A percentile compares a stretch with the other conserved stretches of the same genome.
These are phyloP conservation scores for Hemaris fuciformis DNA, from an alignment of 2,888 invertebrate genomes.

Conservation along the genomic window DNA sequence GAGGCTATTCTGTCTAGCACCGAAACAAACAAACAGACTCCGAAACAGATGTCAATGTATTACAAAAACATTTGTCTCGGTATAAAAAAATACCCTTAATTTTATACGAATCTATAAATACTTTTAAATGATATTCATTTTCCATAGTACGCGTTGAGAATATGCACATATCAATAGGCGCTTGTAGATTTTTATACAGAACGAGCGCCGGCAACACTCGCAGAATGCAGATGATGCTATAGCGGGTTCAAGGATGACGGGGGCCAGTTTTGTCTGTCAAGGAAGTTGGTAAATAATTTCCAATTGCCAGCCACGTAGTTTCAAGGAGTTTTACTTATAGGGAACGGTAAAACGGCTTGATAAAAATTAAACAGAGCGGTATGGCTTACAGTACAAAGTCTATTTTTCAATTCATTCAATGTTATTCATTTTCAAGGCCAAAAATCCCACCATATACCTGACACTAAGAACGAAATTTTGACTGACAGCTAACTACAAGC, in stretches of 20 bases:
- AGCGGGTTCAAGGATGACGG: slow-evolving; percentile 38
- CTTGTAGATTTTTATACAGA: slow-evolving; percentile 8
- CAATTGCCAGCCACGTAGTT: neutral
- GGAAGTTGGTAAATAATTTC: neutral
- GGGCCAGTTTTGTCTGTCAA: slow-evolving; percentile 9
- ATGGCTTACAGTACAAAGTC: neutral
- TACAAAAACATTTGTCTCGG: too few species aligned
- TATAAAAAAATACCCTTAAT: too few species aligned
- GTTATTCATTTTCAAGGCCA: too few species aligned
- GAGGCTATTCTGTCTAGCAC: too few species aligned
- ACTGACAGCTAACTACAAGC: too few species aligned
- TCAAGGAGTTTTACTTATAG: neutral
- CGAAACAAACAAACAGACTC: too few species aligned
- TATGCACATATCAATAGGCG: neutral
- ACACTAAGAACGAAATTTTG: too few species aligned
- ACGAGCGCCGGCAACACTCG: slow-evolving; percentile 16
- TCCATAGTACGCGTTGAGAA: neutral
- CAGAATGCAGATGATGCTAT: slow-evolving; percentile 31
- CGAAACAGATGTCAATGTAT: too few species aligned
- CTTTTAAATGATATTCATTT: neutral
- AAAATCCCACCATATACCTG: too few species aligned
- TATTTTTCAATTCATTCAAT: too few species aligned
- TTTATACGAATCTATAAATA: neutral
- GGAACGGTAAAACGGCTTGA: neutral
- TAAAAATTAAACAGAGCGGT: neutral